These are phyloP conservation scores for Lycopodina hypogea DNA, from an alignment of 37 sponge, comb jelly and placozoan genomes.

Conservation along the genomic window DNA sequence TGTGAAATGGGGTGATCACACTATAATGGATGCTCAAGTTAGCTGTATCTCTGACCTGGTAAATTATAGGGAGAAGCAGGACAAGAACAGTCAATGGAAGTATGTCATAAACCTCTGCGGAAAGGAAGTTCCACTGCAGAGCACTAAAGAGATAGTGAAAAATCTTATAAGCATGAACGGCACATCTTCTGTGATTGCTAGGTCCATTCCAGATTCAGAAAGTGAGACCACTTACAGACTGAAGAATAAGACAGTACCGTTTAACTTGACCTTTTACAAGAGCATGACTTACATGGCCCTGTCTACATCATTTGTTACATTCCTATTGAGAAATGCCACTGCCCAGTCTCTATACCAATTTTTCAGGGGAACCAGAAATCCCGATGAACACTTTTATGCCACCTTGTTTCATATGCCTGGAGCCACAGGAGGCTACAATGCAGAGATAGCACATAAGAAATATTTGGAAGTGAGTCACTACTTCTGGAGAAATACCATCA, in stretches of 20 bases:
- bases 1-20: conserved; percentile 13
- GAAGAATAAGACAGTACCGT: neutral
- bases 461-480: conserved; percentile 6
- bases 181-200: no score
- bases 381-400: conserved; percentile 27
- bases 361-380: neutral
- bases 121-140: conserved; percentile 44
- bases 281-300: no score
- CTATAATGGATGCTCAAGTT: conserved; percentile 30
- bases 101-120: conserved; percentile 57
- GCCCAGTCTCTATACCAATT: neutral
- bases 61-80: neutral
- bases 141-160: no score
- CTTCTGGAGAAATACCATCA: neutral
- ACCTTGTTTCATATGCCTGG: no score
- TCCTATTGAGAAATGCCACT: no score
- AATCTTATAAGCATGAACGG: no score
- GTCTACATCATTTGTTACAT: no score
- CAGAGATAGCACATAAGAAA: neutral
- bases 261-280: no score
- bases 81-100: conserved; percentile 17
- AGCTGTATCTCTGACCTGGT: conserved; percentile 25
- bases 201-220: no score
- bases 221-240: neutral
- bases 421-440: conserved; percentile 2